phyloP scores from a whole-genome alignment of 2,888 invertebrate genomes.

The Microctonus brassicae region DNA sequence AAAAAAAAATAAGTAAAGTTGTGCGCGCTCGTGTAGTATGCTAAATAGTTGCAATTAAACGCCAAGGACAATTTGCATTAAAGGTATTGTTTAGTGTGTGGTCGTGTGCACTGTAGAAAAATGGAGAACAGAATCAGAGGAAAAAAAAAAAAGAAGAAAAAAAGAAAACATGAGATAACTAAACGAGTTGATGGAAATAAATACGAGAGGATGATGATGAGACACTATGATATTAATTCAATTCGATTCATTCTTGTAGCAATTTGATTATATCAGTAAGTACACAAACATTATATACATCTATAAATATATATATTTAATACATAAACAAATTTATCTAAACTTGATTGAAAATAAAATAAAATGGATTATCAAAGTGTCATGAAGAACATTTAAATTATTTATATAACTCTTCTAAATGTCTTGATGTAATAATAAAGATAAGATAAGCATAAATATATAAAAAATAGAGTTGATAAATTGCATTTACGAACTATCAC shows the following conservation, averaged over 20 bases:
- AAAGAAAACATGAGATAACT: background rate
- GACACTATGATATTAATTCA: background rate
- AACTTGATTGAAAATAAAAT: conserved; percentile 4
- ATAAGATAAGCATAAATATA: background rate
- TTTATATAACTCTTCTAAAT: background rate
- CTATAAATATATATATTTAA: background rate
- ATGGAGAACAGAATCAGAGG: too few relatives aligned
- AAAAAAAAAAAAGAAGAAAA: background rate
- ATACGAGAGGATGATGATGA: background rate
- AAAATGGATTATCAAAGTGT: background rate
- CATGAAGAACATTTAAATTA: background rate
- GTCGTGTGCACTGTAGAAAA: conserved; percentile 4
- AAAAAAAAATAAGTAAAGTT: background rate
- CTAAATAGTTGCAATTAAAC: conserved; percentile 37
- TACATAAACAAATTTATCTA: too few relatives aligned
- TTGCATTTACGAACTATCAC: too few relatives aligned
- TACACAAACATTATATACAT: background rate
- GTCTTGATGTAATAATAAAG: too few relatives aligned
- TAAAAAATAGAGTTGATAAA: conserved; percentile 4
- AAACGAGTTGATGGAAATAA: background rate
- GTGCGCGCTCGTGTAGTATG: conserved; percentile 27
- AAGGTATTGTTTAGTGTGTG: conserved; percentile 32
- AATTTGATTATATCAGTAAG: background rate
- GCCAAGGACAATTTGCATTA: conserved; percentile 32
- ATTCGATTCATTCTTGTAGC: background rate